These are phyloP conservation scores for Tympanuchus pallidicinctus DNA, from an alignment of 2,113 vertebrate species.

Conservation along the genomic window DNA sequence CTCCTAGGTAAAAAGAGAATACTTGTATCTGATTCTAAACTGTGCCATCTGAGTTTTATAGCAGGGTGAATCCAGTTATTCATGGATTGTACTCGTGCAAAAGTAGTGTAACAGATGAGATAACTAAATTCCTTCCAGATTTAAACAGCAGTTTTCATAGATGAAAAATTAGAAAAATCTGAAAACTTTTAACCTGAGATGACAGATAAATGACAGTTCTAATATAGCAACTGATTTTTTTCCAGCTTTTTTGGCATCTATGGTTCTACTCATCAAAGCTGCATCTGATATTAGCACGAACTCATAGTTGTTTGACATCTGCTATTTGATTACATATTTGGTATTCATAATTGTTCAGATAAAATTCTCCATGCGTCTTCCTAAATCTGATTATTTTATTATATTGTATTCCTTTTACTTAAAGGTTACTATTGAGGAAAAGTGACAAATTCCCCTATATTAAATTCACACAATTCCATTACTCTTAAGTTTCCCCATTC, in stretches of 20 bases:
- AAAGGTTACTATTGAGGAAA: not conserved
- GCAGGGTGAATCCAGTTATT: not conserved
- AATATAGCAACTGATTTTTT: not conserved
- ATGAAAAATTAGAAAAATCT: not conserved
- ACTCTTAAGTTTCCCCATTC: not conserved
- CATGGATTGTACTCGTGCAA: not conserved
- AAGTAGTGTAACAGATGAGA: not conserved
- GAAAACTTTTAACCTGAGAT: not conserved
- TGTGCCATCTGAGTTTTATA: not conserved
- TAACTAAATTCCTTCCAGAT: not conserved
- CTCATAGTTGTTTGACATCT: not conserved
- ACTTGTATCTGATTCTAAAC: not conserved
- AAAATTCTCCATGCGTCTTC: not conserved
- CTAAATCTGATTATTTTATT: not conserved
- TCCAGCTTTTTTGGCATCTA: accelerated
- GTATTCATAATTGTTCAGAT: not conserved
- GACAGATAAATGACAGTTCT: not conserved
- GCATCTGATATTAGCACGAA: not conserved
- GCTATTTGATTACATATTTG: not conserved
- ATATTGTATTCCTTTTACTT: not conserved
- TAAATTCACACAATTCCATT: not conserved
- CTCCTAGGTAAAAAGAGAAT: not conserved
- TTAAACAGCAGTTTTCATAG: not conserved
- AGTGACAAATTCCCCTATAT: not conserved
- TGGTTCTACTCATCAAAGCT: not conserved